Evolutionary conservation across 53 echinoderm and acorn worm species (phyloP).

Genomic region (Henricia sp.): DNA sequence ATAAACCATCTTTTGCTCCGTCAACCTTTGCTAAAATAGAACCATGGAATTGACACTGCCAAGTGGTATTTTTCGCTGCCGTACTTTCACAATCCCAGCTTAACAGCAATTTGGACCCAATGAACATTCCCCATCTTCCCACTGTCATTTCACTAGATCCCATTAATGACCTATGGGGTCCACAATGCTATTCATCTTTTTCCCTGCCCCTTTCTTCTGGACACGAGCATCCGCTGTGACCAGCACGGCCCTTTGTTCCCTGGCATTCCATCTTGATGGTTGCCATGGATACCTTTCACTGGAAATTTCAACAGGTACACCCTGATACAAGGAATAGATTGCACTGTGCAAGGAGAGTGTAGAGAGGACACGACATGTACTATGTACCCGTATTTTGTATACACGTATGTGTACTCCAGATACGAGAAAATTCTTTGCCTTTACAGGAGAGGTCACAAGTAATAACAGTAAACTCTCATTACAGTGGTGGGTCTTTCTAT

Average conservation of each 20-base stretch:
- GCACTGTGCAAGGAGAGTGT: neutral
- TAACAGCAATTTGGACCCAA: too few relatives aligned
- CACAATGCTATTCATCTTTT: slow-evolving; percentile 2
- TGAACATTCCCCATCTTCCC: slow-evolving; percentile 14
- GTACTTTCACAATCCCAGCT: too few relatives aligned
- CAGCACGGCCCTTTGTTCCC: slow-evolving; percentile 24
- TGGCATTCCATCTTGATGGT: slow-evolving; percentile 53
- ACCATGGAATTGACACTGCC: too few relatives aligned
- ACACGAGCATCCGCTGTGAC: neutral
- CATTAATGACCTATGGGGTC: slow-evolving; percentile 20
- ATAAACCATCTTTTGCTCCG: too few relatives aligned
- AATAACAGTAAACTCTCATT: too few relatives aligned
- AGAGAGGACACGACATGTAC: neutral
- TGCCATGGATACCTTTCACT: slow-evolving; percentile 41
- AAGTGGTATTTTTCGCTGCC: too few relatives aligned
- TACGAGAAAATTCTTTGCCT: too few relatives aligned
- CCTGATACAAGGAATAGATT: neutral
- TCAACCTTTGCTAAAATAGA: too few relatives aligned
- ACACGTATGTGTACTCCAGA: neutral
- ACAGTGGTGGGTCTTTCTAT: too few relatives aligned
- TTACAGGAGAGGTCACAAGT: too few relatives aligned
- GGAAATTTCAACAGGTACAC: slow-evolving; percentile 46
- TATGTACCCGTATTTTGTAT: neutral
- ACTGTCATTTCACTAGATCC: slow-evolving; percentile 5
- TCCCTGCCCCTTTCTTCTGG: slow-evolving; percentile 1